Conservation (phyloP, 23 tunicate species). For the Styela clava region DNA sequence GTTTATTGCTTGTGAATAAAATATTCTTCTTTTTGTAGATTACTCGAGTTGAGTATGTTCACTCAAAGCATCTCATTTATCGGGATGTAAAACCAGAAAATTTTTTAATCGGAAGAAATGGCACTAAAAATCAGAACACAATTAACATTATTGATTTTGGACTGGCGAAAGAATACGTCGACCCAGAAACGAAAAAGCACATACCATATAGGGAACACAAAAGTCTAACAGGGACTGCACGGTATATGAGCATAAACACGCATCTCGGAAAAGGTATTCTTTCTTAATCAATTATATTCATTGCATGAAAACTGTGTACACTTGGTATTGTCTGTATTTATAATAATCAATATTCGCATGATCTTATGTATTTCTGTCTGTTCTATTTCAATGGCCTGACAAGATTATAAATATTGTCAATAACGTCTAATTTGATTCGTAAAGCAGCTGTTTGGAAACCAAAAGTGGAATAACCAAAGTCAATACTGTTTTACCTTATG, state of each 20-base stretch:
- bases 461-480: too few relatives aligned
- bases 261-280: conserved; percentile 98
- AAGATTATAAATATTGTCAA: too few relatives aligned
- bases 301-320: background rate
- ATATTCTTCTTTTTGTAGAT: conserved; percentile 41
- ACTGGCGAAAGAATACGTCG: conserved; percentile 97
- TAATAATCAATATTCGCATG: background rate
- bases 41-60: conserved; percentile 92
- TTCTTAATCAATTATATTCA: background rate
- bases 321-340: background rate
- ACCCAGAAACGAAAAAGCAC: conserved; percentile 98
- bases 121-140: conserved; percentile 65
- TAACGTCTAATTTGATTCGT: too few relatives aligned
- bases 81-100: conserved; percentile 99
- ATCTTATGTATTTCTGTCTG: background rate
- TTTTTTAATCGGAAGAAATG: conserved; percentile 86
- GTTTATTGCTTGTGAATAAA: background rate
- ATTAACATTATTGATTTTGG: conserved; percentile 97
- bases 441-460: too few relatives aligned
- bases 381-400: too few relatives aligned
- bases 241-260: conserved; percentile 99
- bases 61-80: conserved; percentile 97
- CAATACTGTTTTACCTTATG: too few relatives aligned
- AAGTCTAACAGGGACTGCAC: conserved; percentile 97
- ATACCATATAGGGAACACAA: conserved; percentile 99